A percentile compares a stretch with the other conserved stretches of the same genome.
phyloP scores from a whole-genome alignment of 2,888 invertebrate species.

The Cheiracanthium punctorium region DNA sequence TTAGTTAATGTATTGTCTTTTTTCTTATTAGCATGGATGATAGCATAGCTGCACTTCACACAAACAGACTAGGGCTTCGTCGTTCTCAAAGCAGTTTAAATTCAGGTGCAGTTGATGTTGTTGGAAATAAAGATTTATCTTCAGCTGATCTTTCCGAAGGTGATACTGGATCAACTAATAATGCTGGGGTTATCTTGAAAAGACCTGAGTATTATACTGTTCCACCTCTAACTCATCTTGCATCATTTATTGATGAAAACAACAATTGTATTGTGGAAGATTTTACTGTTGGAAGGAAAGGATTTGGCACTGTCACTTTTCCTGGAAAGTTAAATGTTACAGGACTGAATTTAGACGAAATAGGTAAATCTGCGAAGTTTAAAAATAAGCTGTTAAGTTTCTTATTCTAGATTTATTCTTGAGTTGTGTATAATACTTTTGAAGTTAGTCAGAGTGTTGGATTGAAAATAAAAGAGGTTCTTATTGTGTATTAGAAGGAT shows the following conservation, averaged over 20 bases:
- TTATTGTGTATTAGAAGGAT: too few relatives aligned
- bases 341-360: slow-evolving; percentile 89
- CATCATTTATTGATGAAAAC: slow-evolving; percentile 82
- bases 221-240: slow-evolving; percentile 88
- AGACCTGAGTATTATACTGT: slow-evolving; percentile 93
- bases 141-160: background rate
- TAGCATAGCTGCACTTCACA: slow-evolving; percentile 69
- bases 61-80: slow-evolving; percentile 71
- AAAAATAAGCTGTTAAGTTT: too few relatives aligned
- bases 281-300: slow-evolving; percentile 90
- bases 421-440: too few relatives aligned
- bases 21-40: slow-evolving; percentile 50
- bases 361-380: too few relatives aligned
- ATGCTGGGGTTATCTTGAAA: slow-evolving; percentile 85
- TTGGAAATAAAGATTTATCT: slow-evolving; percentile 22
- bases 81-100: slow-evolving; percentile 29
- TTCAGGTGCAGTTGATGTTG: slow-evolving; percentile 29
- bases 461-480: too few relatives aligned
- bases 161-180: slow-evolving; percentile 77
- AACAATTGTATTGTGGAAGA: slow-evolving; percentile 89
- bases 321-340: slow-evolving; percentile 89
- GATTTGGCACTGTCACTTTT: slow-evolving; percentile 93
- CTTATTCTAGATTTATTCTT: too few relatives aligned
- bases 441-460: too few relatives aligned
- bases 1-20: background rate